Evolutionary conservation across 2,888 invertebrate genomes (phyloP).

Genomic region (Labia minor): DNA sequence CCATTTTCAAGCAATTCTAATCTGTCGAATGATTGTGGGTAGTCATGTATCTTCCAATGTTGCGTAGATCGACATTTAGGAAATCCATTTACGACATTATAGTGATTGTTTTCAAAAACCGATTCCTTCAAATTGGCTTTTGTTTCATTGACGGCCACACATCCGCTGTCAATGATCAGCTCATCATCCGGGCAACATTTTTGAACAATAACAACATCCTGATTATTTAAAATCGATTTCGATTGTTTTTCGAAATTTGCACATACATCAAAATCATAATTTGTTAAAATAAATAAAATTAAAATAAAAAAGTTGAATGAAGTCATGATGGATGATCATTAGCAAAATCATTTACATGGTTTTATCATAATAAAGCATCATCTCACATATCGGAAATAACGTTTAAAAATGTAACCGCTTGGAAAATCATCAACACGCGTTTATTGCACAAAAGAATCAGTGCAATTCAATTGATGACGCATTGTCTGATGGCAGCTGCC

Average conservation of each 20-base stretch:
- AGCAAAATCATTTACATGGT: no score
- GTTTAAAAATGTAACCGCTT: no score
- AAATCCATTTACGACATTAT: conserved; percentile 45
- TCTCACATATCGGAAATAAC: no score
- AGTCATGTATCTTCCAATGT: conserved; percentile 55
- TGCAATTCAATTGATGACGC: no score
- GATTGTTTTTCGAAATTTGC: neutral
- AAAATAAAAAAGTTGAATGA: neutral
- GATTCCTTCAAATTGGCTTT: neutral
- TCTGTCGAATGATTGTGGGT: conserved; percentile 47
- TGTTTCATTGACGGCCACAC: neutral
- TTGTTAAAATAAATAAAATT: neutral
- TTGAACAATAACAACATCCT: neutral
- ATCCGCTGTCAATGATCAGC: neutral
- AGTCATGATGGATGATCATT: neutral
- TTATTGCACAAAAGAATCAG: no score
- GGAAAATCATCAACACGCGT: no score
- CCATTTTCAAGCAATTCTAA: conserved; percentile 58
- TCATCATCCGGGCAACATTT: conserved; percentile 1
- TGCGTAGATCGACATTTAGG: conserved; percentile 62
- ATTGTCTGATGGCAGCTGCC: no score
- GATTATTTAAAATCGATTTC: neutral
- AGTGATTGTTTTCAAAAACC: neutral
- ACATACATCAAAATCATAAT: neutral
- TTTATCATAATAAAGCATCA: no score